A percentile compares a stretch with the other conserved stretches of the same genome.
Conservation (phyloP, 1,140 invertebrate genomes). For the Ooceraea biroi region DNA sequence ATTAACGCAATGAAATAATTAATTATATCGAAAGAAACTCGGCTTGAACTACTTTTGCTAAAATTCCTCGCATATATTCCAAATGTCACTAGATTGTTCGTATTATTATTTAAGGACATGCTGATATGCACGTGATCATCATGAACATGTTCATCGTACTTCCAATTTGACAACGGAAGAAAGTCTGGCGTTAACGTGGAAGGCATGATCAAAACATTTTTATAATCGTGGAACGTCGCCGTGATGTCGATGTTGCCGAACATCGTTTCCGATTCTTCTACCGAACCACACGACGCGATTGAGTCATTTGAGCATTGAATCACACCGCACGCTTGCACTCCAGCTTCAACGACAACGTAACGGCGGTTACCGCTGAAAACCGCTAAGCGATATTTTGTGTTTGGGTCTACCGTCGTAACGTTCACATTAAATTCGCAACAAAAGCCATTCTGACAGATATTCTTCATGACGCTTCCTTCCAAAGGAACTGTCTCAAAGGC, state of each 20-base stretch:
- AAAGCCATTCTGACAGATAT: conserved; percentile 75
- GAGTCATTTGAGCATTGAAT: conserved; percentile 69
- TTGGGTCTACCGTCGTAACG: conserved; percentile 21
- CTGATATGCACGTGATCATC: conserved; percentile 6
- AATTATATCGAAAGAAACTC: neutral
- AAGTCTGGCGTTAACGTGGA: conserved; percentile 30
- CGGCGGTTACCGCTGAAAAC: conserved; percentile 51
- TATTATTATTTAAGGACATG: neutral
- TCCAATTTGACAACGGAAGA: conserved; percentile 44
- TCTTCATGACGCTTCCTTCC: conserved; percentile 9
- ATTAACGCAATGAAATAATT: conserved; percentile 12
- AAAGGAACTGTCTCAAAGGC: neutral
- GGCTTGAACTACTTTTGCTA: neutral
- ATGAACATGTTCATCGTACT: neutral
- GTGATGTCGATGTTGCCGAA: conserved; percentile 46
- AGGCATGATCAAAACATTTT: conserved; percentile 46
- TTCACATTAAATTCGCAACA: conserved; percentile 79
- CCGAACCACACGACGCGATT: conserved; percentile 64
- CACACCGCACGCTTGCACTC: conserved; percentile 33
- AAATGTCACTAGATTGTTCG: conserved; percentile 54
- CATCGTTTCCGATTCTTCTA: neutral
- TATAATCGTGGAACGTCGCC: conserved; percentile 31
- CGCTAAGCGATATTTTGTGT: conserved; percentile 56
- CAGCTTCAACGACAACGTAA: neutral
- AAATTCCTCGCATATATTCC: conserved; percentile 63